phyloP scores from a whole-genome alignment of 2,797 vertebrate species.

The Podarcis lilfordi region DNA sequence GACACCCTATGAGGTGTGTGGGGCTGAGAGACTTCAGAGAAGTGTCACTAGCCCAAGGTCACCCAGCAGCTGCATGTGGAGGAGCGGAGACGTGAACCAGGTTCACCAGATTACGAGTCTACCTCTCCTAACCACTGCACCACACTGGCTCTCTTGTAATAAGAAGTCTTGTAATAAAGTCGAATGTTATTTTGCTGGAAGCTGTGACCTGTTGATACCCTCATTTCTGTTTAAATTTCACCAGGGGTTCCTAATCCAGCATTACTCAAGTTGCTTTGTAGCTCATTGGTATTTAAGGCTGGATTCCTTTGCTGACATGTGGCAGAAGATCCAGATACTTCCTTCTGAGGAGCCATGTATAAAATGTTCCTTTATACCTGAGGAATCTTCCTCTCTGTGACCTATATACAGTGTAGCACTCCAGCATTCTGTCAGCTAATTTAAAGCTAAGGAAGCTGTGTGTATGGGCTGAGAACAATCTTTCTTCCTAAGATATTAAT shows the following conservation, averaged over 20 bases:
- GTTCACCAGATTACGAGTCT: no score
- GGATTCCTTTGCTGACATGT: background rate
- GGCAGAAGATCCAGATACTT: background rate
- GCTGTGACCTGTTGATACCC: slow-evolving; percentile 36
- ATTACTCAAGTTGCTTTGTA: slow-evolving; percentile 16
- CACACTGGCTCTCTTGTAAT: no score
- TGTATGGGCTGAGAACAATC: background rate
- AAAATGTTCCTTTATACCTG: slow-evolving; percentile 15
- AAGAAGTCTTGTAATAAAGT: slow-evolving; percentile 11
- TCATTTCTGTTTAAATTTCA: slow-evolving; percentile 38
- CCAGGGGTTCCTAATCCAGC: background rate
- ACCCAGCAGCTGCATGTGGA: no score
- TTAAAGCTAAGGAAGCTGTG: slow-evolving; percentile 37
- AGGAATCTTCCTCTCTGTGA: slow-evolving; percentile 14
- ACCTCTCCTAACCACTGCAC: no score
- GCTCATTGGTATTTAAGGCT: slow-evolving; percentile 48
- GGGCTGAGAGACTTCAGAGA: no score
- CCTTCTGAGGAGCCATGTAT: background rate
- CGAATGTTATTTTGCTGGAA: slow-evolving; percentile 30
- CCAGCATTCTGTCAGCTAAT: slow-evolving; percentile 50
- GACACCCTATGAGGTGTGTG: no score
- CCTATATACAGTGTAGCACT: background rate
- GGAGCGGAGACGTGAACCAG: no score
- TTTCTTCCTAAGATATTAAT: slow-evolving; percentile 40
- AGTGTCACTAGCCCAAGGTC: no score